Conservation (phyloP, 2,797 vertebrate species). For the Tamandua tetradactyla region DNA sequence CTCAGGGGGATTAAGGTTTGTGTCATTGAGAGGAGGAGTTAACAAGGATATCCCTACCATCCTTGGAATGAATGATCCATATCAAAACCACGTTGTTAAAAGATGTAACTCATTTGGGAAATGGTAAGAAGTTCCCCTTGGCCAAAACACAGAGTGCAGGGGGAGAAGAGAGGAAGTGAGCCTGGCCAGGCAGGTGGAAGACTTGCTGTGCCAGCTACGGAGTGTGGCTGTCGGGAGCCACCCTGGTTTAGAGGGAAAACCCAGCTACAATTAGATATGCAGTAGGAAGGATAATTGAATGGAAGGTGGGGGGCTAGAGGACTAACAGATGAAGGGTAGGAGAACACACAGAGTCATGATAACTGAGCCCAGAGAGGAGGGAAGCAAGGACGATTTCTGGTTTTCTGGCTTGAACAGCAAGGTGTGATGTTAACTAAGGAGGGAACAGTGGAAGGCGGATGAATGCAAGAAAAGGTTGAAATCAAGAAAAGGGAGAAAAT, state of each 20-base stretch:
- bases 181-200: not conserved
- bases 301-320: not conserved
- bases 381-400: not conserved
- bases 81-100: not conserved
- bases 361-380: not conserved
- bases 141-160: not conserved
- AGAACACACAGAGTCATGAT: not conserved
- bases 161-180: not conserved
- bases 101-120: not conserved
- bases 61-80: not conserved
- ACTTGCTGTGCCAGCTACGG: not conserved
- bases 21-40: not conserved
- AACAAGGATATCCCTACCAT: not conserved
- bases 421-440: not conserved
- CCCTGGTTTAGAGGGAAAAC: not conserved
- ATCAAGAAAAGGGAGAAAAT: not conserved
- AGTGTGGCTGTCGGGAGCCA: not conserved
- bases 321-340: not conserved
- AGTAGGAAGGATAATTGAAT: not conserved
- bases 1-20: not conserved
- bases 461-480: not conserved
- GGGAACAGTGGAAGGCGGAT: not conserved
- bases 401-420: not conserved
- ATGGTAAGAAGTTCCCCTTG: not conserved
- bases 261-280: not conserved